These are phyloP conservation scores for Cheirogaleus medius DNA, from an alignment of 2,113 vertebrate species.

Conservation along the genomic window DNA sequence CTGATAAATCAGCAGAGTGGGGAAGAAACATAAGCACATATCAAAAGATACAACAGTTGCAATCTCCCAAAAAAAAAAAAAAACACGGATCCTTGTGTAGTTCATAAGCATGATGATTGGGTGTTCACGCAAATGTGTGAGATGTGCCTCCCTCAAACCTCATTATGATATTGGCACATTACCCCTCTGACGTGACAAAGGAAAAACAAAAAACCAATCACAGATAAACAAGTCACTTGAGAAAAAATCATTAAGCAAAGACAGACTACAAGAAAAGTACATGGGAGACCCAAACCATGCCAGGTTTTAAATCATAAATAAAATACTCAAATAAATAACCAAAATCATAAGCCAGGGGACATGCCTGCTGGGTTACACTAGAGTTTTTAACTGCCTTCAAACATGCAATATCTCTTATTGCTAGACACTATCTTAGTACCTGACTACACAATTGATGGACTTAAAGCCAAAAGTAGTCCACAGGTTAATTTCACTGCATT, in stretches of 20 bases:
- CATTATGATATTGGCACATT: too few relatives aligned
- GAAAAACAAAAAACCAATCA: neutral
- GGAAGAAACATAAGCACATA: neutral
- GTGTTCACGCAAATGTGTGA: too few relatives aligned
- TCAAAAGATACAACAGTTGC: neutral
- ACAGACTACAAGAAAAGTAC: neutral
- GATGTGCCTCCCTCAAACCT: too few relatives aligned
- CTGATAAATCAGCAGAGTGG: neutral
- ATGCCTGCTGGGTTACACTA: neutral
- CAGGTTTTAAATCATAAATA: constrained; percentile 13
- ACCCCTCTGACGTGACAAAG: too few relatives aligned
- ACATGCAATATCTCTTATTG: neutral
- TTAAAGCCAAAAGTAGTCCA: neutral
- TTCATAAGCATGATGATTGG: too few relatives aligned
- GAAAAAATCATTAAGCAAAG: constrained; percentile 10
- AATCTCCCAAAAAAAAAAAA: neutral
- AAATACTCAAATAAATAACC: constrained; percentile 40
- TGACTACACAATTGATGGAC: neutral
- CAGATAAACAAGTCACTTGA: neutral
- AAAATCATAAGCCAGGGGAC: neutral
- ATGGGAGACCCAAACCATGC: neutral
- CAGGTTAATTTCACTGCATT: neutral
- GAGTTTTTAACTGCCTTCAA: neutral
- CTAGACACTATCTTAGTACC: neutral
- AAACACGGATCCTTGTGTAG: neutral